Evolutionary conservation across 2,113 vertebrate genomes (phyloP), one percentile per base, ranked within the genome.

Genomic region (Phyllostomus discolor): DNA sequence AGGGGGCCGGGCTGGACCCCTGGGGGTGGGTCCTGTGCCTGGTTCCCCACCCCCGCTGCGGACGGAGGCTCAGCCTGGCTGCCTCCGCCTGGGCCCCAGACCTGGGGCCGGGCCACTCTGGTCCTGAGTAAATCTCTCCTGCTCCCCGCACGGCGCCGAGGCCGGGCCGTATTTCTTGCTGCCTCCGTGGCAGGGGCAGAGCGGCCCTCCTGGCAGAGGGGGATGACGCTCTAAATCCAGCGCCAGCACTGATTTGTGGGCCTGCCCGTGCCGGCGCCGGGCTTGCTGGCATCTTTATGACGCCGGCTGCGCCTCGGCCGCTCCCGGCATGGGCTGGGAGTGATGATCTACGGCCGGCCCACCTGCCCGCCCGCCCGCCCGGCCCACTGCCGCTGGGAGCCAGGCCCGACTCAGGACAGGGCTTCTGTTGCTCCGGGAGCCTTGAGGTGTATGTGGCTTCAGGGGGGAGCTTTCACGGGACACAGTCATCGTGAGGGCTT

Each of bases 231-330:
- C 84, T 59, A 28, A 92, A 24, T 43, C 41, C 73, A 10, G 38
- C 1, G 0, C 8, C 54, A 0, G 10, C 0, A 3, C 70, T 94
- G 95, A 91, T 94, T 88, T 92, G 94, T 93, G 91, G 80, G 81
- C 31, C 94, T 59, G 88, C 46, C 72, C 0, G 16, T 10, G 85
- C 59, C 10, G 48, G 84, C 1, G 7, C 28, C 1, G 33, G 76
- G 59, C 48, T 20, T 0, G 8, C 38, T 24, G 86, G 94, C 91
- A 54, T 97, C 70, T 96, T 95, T 88, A 95, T 0, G 94, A 94
- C 92, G 86, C 19, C 0, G 62, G 35, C 72, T 9, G 79, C 4
- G 67, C 33, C 76, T 31, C 8, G 0, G 41, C 96, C n/a, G 84
- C 22, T 54, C n/a, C 28, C 0, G 46, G 79, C 48, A 57, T 10